phyloP scores from a whole-genome alignment of 35 echinoderm and acorn worm species.

The Apostichopus japonicus region DNA sequence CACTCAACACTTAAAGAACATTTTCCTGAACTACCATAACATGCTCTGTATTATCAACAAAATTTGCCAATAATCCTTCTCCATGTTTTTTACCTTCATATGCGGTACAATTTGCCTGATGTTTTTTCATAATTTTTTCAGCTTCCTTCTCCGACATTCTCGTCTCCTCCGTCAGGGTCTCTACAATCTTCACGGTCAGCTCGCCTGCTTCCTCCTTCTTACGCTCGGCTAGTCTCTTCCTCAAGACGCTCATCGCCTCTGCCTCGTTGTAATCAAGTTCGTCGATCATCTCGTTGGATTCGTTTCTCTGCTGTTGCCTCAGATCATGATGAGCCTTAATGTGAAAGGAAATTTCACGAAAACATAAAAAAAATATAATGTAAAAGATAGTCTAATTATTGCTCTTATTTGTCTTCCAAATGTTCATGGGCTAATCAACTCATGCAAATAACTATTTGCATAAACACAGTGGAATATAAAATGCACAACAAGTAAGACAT shows the following conservation, averaged over 20 bases:
- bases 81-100: slow-evolving; percentile 69
- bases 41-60: not conserved
- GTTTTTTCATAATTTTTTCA: slow-evolving; percentile 76
- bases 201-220: slow-evolving; percentile 51
- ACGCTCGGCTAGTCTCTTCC: slow-evolving; percentile 67
- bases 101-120: slow-evolving; percentile 73
- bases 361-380: not conserved
- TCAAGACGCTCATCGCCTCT: slow-evolving; percentile 73
- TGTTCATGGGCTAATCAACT: not conserved
- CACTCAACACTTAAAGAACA: too few species aligned
- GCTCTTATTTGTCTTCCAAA: not conserved
- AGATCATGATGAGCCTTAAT: slow-evolving; percentile 88
- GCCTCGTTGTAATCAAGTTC: slow-evolving; percentile 92
- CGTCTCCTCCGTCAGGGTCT: slow-evolving; percentile 68
- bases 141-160: slow-evolving; percentile 83
- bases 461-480: too few species aligned
- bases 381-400: not conserved
- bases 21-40: too few species aligned
- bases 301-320: slow-evolving; percentile 80
- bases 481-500: too few species aligned
- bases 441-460: not conserved
- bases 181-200: slow-evolving; percentile 75
- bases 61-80: not conserved
- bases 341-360: not conserved
- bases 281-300: slow-evolving; percentile 78